Percentiles rank a stretch among this genome's conserved stretches.
Conservation (phyloP, 2,888 invertebrate species). For the Eustalomyia histrio region DNA sequence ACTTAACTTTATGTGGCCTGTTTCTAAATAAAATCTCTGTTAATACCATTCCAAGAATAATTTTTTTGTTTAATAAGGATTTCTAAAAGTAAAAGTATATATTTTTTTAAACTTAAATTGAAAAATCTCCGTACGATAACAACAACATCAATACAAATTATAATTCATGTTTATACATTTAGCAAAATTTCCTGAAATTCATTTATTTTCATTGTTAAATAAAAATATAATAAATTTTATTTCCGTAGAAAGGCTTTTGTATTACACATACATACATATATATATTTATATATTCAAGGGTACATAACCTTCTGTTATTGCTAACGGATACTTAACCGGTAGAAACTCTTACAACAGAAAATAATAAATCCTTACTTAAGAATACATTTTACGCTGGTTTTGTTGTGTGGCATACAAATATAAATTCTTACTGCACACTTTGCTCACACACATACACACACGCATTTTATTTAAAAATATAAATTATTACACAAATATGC, state of each 20-base stretch:
- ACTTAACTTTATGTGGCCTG: too few relatives aligned
- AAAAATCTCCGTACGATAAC: too few relatives aligned
- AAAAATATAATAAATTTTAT: background rate
- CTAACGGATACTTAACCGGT: background rate
- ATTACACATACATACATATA: background rate
- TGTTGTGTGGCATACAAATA: background rate
- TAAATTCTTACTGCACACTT: too few relatives aligned
- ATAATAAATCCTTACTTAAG: background rate
- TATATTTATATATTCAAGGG: background rate
- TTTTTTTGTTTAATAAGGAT: too few relatives aligned
- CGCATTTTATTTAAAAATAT: background rate
- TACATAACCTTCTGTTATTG: background rate
- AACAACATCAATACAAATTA: too few relatives aligned
- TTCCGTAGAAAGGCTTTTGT: background rate
- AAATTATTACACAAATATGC: conserved; percentile 28
- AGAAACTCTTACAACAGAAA: background rate
- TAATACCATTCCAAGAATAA: too few relatives aligned
- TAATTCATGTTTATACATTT: too few relatives aligned
- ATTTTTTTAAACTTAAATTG: too few relatives aligned
- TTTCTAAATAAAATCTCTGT: too few relatives aligned
- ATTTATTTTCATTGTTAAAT: background rate
- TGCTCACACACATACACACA: background rate
- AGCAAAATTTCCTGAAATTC: background rate
- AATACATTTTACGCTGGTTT: background rate
- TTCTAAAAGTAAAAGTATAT: too few relatives aligned